These are phyloP conservation scores for Centrocercus urophasianus DNA, from an alignment of 2,113 vertebrate genomes.

Conservation along the genomic window DNA sequence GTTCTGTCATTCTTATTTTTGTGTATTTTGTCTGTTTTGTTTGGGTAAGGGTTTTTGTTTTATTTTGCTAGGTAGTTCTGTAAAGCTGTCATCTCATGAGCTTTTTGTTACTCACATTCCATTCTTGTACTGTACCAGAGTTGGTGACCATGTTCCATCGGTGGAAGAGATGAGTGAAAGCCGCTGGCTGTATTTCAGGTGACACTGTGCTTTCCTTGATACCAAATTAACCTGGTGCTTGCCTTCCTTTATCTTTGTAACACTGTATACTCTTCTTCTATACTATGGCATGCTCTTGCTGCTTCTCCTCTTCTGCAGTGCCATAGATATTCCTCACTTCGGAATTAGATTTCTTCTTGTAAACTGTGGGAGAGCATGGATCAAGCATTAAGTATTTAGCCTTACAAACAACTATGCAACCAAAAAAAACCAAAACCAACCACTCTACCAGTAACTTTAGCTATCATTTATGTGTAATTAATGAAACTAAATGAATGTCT, in stretches of 20 bases:
- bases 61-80: background rate
- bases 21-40: background rate
- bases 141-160: slow-evolving; percentile 79
- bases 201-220: slow-evolving; percentile 73
- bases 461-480: background rate
- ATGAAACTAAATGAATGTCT: background rate
- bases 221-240: slow-evolving; percentile 69
- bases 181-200: slow-evolving; percentile 87
- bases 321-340: background rate
- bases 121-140: slow-evolving; percentile 86
- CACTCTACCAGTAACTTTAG: background rate
- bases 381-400: background rate
- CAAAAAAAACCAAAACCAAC: too few species aligned
- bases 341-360: background rate
- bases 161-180: slow-evolving; percentile 81
- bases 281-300: slow-evolving; percentile 45
- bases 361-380: background rate
- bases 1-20: background rate
- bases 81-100: background rate
- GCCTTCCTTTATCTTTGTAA: slow-evolving; percentile 73
- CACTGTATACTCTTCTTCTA: slow-evolving; percentile 27
- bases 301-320: slow-evolving; percentile 15
- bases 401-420: background rate
- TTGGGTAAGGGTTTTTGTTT: background rate
- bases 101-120: slow-evolving; percentile 73